Evolutionary conservation across 2,888 invertebrate species (phyloP).

Genomic region (Andrena camellia): DNA sequence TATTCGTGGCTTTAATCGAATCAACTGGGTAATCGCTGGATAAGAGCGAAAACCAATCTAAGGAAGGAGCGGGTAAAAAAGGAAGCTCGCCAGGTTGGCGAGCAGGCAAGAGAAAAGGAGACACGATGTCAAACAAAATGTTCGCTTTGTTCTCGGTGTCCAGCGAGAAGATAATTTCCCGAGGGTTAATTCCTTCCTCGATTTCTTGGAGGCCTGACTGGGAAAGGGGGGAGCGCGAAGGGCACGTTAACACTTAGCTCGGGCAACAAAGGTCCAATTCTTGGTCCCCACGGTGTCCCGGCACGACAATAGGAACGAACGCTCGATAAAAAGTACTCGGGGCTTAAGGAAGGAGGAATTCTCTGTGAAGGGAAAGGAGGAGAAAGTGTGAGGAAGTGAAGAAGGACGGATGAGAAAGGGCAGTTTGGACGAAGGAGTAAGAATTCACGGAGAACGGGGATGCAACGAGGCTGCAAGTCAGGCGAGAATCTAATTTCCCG

Average conservation of each 20-base stretch:
- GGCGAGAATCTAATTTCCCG: slow-evolving; percentile 83
- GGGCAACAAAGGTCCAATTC: slow-evolving; percentile 81
- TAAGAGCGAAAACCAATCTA: slow-evolving; percentile 30
- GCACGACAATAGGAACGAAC: slow-evolving; percentile 70
- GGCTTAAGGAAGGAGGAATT: slow-evolving; percentile 65
- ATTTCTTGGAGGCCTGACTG: slow-evolving; percentile 36
- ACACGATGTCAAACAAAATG: slow-evolving; percentile 58
- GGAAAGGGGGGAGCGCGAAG: slow-evolving; percentile 74
- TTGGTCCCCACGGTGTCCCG: slow-evolving; percentile 72
- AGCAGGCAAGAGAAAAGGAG: slow-evolving; percentile 12
- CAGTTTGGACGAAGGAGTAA: slow-evolving; percentile 55
- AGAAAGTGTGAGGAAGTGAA: slow-evolving; percentile 48
- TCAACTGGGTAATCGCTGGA: slow-evolving; percentile 29
- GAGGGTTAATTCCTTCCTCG: slow-evolving; percentile 80
- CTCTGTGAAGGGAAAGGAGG: slow-evolving; percentile 55
- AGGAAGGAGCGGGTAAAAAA: not conserved
- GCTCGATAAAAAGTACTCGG: slow-evolving; percentile 65
- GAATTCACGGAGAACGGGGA: slow-evolving; percentile 69
- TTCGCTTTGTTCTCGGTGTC: slow-evolving; percentile 63
- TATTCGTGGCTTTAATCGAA: slow-evolving; percentile 30
- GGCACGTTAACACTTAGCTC: slow-evolving; percentile 80
- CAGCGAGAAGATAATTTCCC: slow-evolving; percentile 78
- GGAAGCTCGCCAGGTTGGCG: not conserved
- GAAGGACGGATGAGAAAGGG: slow-evolving; percentile 39
- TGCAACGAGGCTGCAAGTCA: slow-evolving; percentile 79